These are phyloP conservation scores for Drosophila tristis DNA, from an alignment of 1,140 invertebrate species.

Conservation along the genomic window DNA sequence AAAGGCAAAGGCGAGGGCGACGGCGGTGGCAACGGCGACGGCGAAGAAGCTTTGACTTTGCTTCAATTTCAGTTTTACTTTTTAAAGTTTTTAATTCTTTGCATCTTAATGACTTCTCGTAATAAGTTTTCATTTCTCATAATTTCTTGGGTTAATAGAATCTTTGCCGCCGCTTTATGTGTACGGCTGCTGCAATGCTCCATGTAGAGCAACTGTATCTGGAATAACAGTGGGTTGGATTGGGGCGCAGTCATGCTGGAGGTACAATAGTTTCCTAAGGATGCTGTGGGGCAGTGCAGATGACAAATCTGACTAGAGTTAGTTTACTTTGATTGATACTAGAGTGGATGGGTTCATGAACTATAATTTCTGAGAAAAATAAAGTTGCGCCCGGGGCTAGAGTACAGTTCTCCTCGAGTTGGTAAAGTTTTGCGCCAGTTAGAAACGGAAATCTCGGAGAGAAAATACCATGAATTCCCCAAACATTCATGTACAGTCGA, in stretches of 20 bases:
- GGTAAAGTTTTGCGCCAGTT: too few species aligned
- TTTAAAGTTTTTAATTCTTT: conserved; percentile 83
- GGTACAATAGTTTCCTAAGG: too few species aligned
- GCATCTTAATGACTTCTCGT: conserved; percentile 84
- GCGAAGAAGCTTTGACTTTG: conserved; percentile 43
- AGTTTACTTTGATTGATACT: too few species aligned
- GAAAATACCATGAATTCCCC: too few species aligned
- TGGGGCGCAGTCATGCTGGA: not conserved
- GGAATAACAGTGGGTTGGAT: conserved; percentile 39
- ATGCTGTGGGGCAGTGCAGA: too few species aligned
- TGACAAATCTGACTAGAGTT: too few species aligned
- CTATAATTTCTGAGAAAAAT: too few species aligned
- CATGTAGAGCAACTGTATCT: conserved; percentile 55
- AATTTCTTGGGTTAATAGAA: conserved; percentile 84
- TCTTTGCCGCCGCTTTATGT: conserved; percentile 65
- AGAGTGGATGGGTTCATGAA: too few species aligned
- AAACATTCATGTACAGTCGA: too few species aligned
- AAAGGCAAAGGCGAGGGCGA: not conserved
- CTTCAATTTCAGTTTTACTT: conserved; percentile 74
- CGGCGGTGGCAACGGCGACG: conserved; percentile 4
- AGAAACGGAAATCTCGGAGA: too few species aligned
- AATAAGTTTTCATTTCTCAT: conserved; percentile 84
- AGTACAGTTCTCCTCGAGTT: too few species aligned
- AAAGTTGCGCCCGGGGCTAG: too few species aligned
- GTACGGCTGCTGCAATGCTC: conserved; percentile 38